Evolutionary conservation across 2,888 invertebrate species (phyloP), one percentile per base, ranked within the genome.

Genomic region (Polydrusus cervinus): DNA sequence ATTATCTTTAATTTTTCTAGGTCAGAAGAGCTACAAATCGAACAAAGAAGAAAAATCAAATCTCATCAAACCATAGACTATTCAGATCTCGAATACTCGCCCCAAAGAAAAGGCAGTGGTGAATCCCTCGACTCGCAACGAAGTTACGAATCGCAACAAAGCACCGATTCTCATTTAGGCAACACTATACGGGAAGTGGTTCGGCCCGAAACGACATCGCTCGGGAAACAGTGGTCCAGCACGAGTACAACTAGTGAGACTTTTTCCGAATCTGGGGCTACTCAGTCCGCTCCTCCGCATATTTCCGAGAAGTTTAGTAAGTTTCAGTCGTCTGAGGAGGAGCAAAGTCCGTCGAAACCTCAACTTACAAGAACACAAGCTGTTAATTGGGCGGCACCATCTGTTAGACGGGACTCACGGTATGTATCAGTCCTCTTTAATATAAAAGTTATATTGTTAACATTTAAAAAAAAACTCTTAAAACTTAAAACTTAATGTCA

Each of bases 121-220:
- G 90, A 90, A 79, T 90, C 90, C 47, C 83, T 90, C 57, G 87
- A 88, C 8, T 90, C 90, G 16, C 89, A 89, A 78, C 84, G 87
- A 1, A 89, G 89, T 79, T 87, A 87, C 45, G 89, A 89, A 66
- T 86, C 86, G 47, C 89, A 89, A 78, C 85, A 87, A 3, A 89
- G 89, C 79, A 86, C 88, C 7, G 89, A 89, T 76, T 85, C 85
- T 5, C 82, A 83, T 77, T 80, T 82, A 0, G 82, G 83, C 68
- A 72, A 81, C 30, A 83, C 84, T 8, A 81, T 83, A 53, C 78
- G 77, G 53, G 81, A 82, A 53, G 14, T 66, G 0, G 49, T 74
- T 64, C 71, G 74, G 9, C 49, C 62, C 13, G 81, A 83, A 18
- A 74, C 79, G 7, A 74, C 79, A 6, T 51, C 66, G n/a, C 68